Percentiles rank a stretch among this genome's conserved stretches.
These are phyloP conservation scores for Spizaetus ornatus DNA, from an alignment of 2,113 vertebrate species.

Conservation along the genomic window DNA sequence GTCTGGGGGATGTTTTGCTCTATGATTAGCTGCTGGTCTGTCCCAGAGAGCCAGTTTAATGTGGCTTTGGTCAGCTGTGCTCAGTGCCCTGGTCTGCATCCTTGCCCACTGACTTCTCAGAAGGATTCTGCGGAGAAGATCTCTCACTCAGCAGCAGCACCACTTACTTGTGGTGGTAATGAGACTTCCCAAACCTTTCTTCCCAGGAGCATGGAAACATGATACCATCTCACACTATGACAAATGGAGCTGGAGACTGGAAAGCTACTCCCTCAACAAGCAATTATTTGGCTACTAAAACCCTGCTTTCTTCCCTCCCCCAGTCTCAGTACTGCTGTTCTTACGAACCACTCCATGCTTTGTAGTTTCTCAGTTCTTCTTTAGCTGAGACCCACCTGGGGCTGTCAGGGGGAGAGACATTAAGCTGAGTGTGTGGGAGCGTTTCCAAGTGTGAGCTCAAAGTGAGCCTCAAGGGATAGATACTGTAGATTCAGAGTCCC, in stretches of 20 bases:
- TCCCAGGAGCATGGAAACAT: not conserved
- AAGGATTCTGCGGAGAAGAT: not conserved
- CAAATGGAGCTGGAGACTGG: not conserved
- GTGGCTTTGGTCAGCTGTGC: not conserved
- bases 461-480: not conserved
- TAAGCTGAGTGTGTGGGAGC: not conserved
- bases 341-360: not conserved
- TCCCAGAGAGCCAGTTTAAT: fast-evolving
- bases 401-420: not conserved
- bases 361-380: not conserved
- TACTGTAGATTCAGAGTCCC: not conserved
- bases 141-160: not conserved
- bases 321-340: not conserved
- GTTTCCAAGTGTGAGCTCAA: not conserved
- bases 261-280: not conserved
- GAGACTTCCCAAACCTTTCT: not conserved
- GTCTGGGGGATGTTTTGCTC: not conserved
- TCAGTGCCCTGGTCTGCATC: not conserved
- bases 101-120: not conserved
- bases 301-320: not conserved
- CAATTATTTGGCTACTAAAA: not conserved
- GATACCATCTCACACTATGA: not conserved
- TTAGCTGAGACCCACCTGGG: not conserved
- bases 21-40: not conserved
- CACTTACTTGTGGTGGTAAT: not conserved